Evolutionary conservation across 2,113 vertebrate species (phyloP), one percentile per base, ranked within the genome.

Genomic region (Gobiocypris rarus): DNA sequence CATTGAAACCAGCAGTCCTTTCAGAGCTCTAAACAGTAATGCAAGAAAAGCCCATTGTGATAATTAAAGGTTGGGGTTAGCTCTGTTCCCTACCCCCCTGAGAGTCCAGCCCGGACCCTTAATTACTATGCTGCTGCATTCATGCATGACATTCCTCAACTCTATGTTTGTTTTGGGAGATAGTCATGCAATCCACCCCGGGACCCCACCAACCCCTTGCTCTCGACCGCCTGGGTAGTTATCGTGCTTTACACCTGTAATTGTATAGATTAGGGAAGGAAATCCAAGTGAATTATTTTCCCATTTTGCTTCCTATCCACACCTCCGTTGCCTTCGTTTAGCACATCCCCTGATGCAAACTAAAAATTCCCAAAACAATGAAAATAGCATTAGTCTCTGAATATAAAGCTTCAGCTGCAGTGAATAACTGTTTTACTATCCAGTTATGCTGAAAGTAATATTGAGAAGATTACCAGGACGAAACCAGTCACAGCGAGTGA

Each of bases 61-160:
- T 85, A 85, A 85, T 85, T 85, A 63, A 80, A 80, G 83, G 65
- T 80, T 84, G 50, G 76, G 75, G 31, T 80, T 59, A 38, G 38
- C 54, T 22, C 59, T 67, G 78, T 81, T 84, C 83, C 59, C 75
- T 70, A 59, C 76, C 83, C 83, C 83, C 67, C 75, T 59, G 83
- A 59, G 83, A 85, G 54, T 48, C 24, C 52, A 34, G 41, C 22
- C 83, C 74, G 61, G 50, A 58, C 83, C 58, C 65, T 73, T 85
- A 85, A 85, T 85, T 80, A 73, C 76, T 61, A 56, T 41, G 76
- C 83, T 38, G 50, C 75, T 80, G 52, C 76, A 71, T 80, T 54
- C 83, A 85, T 80, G 83, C 83, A 85, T 85, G 76, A 80, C 76
- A 85, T 85, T 85, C 83, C 76, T 85, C 38, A 0, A 50, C 76